phyloP scores from a whole-genome alignment of 2,888 invertebrate species.

The Idaea dimidiata region DNA sequence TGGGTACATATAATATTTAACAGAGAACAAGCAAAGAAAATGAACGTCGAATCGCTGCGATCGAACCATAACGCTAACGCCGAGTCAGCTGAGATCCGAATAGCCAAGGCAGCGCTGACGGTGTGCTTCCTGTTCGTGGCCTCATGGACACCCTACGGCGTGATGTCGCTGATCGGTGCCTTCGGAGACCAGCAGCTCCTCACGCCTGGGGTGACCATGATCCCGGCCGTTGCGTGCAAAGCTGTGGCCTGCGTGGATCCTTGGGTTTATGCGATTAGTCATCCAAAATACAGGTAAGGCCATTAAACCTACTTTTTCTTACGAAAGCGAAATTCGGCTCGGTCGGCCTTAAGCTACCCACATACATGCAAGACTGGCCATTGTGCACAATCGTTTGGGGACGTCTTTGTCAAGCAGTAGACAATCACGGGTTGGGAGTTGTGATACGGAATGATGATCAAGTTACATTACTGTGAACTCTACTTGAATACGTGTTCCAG shows the following conservation, averaged over 20 bases:
- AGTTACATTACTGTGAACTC: too few relatives aligned
- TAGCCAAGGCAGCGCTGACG: slow-evolving; percentile 93
- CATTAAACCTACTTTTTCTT: neutral
- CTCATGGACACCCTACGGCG: slow-evolving; percentile 95
- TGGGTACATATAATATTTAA: slow-evolving; percentile 7
- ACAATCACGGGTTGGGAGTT: too few relatives aligned
- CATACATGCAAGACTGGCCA: neutral
- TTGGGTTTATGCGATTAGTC: slow-evolving; percentile 94
- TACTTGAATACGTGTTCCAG: too few relatives aligned
- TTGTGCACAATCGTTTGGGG: too few relatives aligned
- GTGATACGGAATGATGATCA: too few relatives aligned
- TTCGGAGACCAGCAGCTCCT: slow-evolving; percentile 88
- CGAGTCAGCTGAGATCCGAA: slow-evolving; percentile 90
- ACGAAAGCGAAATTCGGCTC: too few relatives aligned
- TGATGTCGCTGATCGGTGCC: slow-evolving; percentile 89
- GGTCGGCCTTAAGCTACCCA: neutral
- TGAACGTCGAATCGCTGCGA: slow-evolving; percentile 93
- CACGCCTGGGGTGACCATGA: slow-evolving; percentile 90
- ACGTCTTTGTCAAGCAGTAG: too few relatives aligned
- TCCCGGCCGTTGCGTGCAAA: slow-evolving; percentile 93
- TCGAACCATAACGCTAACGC: slow-evolving; percentile 84
- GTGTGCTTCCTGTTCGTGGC: slow-evolving; percentile 92
- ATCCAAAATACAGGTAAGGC: slow-evolving; percentile 89
- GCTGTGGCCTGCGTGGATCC: slow-evolving; percentile 95
- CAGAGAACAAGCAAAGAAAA: slow-evolving; percentile 88